phyloP scores from a whole-genome alignment of 2,888 invertebrate species.

The Mythimna lalbum region DNA sequence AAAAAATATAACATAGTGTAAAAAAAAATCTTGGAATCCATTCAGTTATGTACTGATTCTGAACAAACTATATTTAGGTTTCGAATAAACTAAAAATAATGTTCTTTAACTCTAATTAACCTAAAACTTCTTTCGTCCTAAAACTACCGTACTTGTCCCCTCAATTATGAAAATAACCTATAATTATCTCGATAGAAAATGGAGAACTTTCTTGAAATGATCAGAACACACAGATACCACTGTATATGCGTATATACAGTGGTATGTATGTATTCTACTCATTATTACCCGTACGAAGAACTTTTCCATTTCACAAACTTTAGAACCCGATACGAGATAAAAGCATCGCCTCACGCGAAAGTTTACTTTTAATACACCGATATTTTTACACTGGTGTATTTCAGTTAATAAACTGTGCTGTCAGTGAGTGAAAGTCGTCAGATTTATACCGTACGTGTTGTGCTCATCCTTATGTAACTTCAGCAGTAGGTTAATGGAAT shows the following conservation, averaged over 20 bases:
- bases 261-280: too few species aligned
- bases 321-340: slow-evolving; percentile 25
- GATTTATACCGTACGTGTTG: slow-evolving; percentile 72
- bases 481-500: slow-evolving; percentile 73
- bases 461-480: slow-evolving; percentile 75
- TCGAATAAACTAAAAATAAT: too few species aligned
- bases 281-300: slow-evolving; percentile 12
- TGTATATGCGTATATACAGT: background rate
- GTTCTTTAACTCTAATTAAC: background rate
- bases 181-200: too few species aligned
- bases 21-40: too few species aligned
- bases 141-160: background rate
- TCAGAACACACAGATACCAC: background rate
- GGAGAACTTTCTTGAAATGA: background rate
- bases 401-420: slow-evolving; percentile 75
- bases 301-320: slow-evolving; percentile 32
- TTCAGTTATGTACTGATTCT: too few species aligned
- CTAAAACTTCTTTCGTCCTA: background rate
- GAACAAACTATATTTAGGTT: too few species aligned
- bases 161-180: background rate
- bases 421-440: slow-evolving; percentile 77
- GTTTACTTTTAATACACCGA: slow-evolving; percentile 50
- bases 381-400: slow-evolving; percentile 61
- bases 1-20: too few species aligned
- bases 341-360: slow-evolving; percentile 32